A percentile compares a stretch with the other conserved stretches of the same genome.
phyloP scores from a whole-genome alignment of 2,888 invertebrate species.

The Drosophila yooni region DNA sequence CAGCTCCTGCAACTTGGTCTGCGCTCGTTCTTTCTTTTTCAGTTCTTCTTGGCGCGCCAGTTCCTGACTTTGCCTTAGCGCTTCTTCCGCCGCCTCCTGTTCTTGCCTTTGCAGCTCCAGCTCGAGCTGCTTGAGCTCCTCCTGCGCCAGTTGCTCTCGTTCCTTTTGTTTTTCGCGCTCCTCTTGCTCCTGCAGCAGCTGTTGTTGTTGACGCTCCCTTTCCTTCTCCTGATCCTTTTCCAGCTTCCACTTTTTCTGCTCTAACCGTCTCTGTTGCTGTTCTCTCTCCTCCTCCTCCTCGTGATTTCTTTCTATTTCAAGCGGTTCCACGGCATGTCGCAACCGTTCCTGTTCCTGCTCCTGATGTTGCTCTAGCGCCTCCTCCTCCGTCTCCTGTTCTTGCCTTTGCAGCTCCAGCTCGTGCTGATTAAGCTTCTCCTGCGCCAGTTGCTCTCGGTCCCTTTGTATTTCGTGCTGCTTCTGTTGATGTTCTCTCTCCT shows the following conservation, averaged over 20 bases:
- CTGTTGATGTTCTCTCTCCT: slow-evolving; percentile 6
- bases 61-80: neutral
- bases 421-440: slow-evolving; percentile 6
- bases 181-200: neutral
- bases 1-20: neutral
- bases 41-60: neutral
- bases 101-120: slow-evolving; percentile 4
- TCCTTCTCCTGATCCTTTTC: slow-evolving; percentile 5
- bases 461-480: neutral
- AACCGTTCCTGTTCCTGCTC: slow-evolving; percentile 8
- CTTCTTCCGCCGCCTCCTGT: neutral
- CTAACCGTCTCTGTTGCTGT: slow-evolving; percentile 3
- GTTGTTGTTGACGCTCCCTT: neutral
- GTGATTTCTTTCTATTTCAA: slow-evolving; percentile 1
- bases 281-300: slow-evolving; percentile 17
- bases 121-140: neutral
- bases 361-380: neutral
- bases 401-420: slow-evolving; percentile 2
- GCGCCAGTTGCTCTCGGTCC: neutral
- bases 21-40: neutral
- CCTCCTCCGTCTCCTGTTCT: slow-evolving; percentile 6
- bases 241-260: slow-evolving; percentile 5
- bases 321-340: neutral
- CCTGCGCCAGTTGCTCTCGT: slow-evolving; percentile 5
- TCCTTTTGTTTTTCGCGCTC: neutral